These are phyloP conservation scores for Doris montereyensis DNA, from an alignment of 2,888 invertebrate genomes.

Conservation along the genomic window DNA sequence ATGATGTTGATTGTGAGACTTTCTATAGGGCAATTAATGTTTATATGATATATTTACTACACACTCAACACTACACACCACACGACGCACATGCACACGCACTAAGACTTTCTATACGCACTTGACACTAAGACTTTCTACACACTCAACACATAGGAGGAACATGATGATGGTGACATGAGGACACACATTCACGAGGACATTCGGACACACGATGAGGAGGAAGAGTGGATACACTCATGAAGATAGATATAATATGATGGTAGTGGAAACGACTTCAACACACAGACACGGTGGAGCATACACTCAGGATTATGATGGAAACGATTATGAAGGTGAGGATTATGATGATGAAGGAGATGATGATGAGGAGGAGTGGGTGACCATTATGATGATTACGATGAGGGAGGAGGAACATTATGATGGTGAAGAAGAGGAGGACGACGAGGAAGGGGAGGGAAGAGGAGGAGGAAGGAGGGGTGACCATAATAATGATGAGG, in stretches of 20 bases:
- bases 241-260: not conserved
- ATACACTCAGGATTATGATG: slow-evolving; percentile 53
- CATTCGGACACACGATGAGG: too few species aligned
- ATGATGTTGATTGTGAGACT: too few species aligned
- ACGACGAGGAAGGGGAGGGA: slow-evolving; percentile 1
- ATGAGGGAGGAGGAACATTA: slow-evolving; percentile 16
- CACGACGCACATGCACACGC: too few species aligned
- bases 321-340: slow-evolving; percentile 38
- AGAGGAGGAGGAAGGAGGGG: not conserved
- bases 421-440: slow-evolving; percentile 30
- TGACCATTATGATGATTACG: slow-evolving; percentile 8
- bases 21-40: too few species aligned
- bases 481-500: slow-evolving; percentile 24
- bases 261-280: slow-evolving; percentile 46
- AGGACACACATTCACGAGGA: too few species aligned
- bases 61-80: too few species aligned
- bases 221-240: not conserved
- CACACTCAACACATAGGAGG: too few species aligned
- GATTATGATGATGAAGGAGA: slow-evolving; percentile 27
- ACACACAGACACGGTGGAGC: slow-evolving; percentile 60
- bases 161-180: too few species aligned
- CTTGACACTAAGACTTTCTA: too few species aligned
- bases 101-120: too few species aligned
- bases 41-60: too few species aligned
- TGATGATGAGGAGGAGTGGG: too few species aligned